Conservation (phyloP, 2,888 invertebrate species). For the Nebria salina region DNA sequence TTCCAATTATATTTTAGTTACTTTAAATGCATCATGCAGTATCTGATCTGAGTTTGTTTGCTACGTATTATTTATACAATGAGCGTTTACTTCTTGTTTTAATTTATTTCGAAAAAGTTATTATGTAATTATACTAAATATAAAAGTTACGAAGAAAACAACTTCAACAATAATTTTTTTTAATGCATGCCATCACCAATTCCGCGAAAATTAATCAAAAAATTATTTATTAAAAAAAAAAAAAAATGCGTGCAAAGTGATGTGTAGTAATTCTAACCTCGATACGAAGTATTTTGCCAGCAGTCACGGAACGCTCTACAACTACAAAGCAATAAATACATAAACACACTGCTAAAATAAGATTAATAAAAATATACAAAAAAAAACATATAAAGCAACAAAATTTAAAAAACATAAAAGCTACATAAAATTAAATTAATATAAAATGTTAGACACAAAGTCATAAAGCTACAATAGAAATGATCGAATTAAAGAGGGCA, state of each 20-base stretch:
- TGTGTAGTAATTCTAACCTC: constrained; percentile 57
- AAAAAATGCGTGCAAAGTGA: constrained; percentile 38
- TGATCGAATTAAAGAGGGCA: not conserved
- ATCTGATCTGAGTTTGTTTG: not conserved
- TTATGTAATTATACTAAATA: not conserved
- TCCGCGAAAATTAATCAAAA: not conserved
- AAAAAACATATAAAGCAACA: constrained; percentile 52
- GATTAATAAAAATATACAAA: constrained; percentile 23
- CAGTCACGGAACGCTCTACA: constrained; percentile 58
- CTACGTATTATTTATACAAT: too few species aligned
- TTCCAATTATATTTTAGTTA: not conserved
- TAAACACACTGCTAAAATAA: constrained; percentile 23
- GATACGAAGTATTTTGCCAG: constrained; percentile 56
- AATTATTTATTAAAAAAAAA: not conserved
- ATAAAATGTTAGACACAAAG: constrained; percentile 2
- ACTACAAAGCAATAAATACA: constrained; percentile 60
- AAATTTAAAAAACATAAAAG: constrained; percentile 38
- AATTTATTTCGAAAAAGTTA: too few species aligned
- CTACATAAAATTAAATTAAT: constrained; percentile 4
- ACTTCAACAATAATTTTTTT: not conserved
- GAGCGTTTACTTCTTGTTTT: too few species aligned
- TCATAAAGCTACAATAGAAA: constrained; percentile 21
- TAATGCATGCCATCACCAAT: not conserved
- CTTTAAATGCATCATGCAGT: not conserved
- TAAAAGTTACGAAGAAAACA: not conserved